A percentile compares a stretch with the other conserved stretches of the same genome.
Evolutionary conservation across 2,888 invertebrate species (phyloP).

Genomic region (Oscheius onirici): DNA sequence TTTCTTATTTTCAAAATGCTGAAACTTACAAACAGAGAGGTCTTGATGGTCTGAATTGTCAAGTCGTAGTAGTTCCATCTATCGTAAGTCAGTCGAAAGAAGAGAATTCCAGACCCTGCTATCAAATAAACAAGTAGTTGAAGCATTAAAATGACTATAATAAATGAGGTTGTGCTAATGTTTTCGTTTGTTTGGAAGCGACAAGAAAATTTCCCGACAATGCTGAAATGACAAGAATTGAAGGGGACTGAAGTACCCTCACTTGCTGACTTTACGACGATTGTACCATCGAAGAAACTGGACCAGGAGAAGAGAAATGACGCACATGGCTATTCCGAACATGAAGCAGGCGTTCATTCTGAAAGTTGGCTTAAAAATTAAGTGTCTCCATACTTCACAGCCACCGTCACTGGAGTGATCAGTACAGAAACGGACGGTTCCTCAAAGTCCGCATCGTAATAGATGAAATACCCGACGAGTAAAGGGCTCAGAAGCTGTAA

Average conservation of each 20-base stretch:
- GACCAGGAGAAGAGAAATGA: not conserved
- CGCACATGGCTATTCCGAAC: not conserved
- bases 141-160: not conserved
- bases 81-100: not conserved
- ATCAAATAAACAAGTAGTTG: not conserved
- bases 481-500: not conserved
- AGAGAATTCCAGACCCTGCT: conserved; percentile 3
- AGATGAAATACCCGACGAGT: not conserved
- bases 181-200: conserved; percentile 20
- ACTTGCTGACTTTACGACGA: not conserved
- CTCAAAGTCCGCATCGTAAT: not conserved
- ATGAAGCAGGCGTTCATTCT: conserved; percentile 1
- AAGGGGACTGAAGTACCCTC: not conserved
- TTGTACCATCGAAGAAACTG: not conserved
- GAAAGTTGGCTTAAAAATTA: too few species aligned
- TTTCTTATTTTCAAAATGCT: not conserved
- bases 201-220: not conserved
- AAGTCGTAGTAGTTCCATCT: not conserved
- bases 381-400: too few species aligned
- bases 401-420: too few species aligned
- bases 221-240: not conserved
- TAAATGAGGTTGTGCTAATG: conserved; percentile 11
- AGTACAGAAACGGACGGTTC: not conserved
- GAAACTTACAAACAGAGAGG: conserved; percentile 8
- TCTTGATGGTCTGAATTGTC: conserved; percentile 7